A percentile compares a stretch with the other conserved stretches of the same genome.
These are phyloP conservation scores for Phoenoteleia sp. DNA, from an alignment of 2,888 invertebrate species.

Conservation along the genomic window DNA sequence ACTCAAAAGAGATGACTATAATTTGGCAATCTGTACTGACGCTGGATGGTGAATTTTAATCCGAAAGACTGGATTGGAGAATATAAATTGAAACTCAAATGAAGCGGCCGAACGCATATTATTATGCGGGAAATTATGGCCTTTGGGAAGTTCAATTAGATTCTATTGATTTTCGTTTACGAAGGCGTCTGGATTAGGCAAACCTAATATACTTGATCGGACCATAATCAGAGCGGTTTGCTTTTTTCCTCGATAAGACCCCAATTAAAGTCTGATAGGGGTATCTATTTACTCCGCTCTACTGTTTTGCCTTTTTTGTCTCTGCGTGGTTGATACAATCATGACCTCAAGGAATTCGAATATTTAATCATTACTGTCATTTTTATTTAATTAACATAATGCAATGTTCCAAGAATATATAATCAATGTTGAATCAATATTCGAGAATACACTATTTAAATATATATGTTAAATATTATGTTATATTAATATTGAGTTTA, in stretches of 20 bases:
- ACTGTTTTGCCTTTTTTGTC: no score
- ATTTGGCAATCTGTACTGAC: conserved; percentile 26
- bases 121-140: conserved; percentile 27
- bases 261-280: conserved; percentile 23
- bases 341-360: no score
- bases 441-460: no score
- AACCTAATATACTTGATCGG: conserved; percentile 4
- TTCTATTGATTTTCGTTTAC: conserved; percentile 39
- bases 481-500: no score
- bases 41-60: neutral
- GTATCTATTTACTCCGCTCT: neutral
- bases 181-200: conserved; percentile 34
- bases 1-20: conserved; percentile 23
- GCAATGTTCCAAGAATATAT: no score
- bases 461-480: no score
- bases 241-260: neutral
- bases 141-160: conserved; percentile 21
- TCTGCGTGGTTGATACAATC: no score
- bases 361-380: no score
- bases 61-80: neutral
- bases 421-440: no score
- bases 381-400: no score
- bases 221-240: no score
- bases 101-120: conserved; percentile 11
- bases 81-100: conserved; percentile 18